Evolutionary conservation across 1,140 invertebrate species (phyloP), one percentile per base, ranked within the genome.

Genomic region (Caerostris darwini): DNA sequence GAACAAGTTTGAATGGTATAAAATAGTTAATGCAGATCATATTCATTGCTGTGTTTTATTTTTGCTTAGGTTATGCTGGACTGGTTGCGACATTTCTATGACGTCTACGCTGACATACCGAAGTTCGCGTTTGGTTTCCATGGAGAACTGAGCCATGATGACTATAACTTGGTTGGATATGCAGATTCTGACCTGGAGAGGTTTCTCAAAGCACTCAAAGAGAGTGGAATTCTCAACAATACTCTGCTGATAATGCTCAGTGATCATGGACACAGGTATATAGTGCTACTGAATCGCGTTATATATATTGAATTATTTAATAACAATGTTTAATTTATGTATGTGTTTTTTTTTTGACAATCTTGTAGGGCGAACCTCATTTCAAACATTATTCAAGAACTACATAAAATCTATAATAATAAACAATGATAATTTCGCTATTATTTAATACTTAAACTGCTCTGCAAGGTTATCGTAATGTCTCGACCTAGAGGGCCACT

Each of bases 101-200:
- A 96, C 58, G 96, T 96, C 96, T 97, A 98, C 96, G 96, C 97
- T 95, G 95, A 97, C 3, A 96, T 97, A 92, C 98, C 97, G 5
- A 98, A 98, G 95, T 99, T 99, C 96, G 96, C 97, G 1, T 99
- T 99, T 96, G 97, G 97, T 57, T 99, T 98, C 96, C 98, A 99
- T 95, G 97, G 97, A 0, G 98, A 99, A 95, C 96, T 99, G n/a
- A 99, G 98, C 5, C 98, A 99, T 95, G 97, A 99, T 95, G 97
- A 98, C 95, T 97, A 97, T 95, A 98, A 98, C 96, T 96, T 97
- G 95, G 97, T 99, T 53, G 97, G 97, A 64, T 97, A 97, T 7
- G 97, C 97, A 1, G 98, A 99, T 96, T 96, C 97, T 3, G 98
- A 98, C 95, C 96, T 97, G 7, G 96, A 97, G 10, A 96, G 97